Percentiles rank a stretch among this genome's conserved stretches.
These are phyloP conservation scores for Arge pagana DNA, from an alignment of 2,888 invertebrate species.

Conservation along the genomic window DNA sequence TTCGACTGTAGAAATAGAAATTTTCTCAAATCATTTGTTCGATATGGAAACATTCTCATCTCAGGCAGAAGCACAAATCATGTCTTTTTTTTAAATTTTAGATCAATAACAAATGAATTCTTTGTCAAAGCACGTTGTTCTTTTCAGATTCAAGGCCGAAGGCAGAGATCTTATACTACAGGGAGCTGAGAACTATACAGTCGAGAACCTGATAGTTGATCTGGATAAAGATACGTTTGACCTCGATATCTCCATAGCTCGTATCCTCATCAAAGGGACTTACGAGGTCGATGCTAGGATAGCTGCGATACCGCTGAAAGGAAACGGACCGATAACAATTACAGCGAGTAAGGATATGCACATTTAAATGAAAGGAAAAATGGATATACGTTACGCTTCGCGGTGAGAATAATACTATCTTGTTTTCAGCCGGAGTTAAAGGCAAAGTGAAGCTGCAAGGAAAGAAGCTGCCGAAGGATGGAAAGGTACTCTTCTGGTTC, in stretches of 20 bases:
- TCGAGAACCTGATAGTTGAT: constrained; percentile 54
- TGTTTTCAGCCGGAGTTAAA: background rate
- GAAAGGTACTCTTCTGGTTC: background rate
- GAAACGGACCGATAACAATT: background rate
- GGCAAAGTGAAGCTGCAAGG: constrained; percentile 24
- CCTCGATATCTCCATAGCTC: background rate
- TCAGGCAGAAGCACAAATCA: too few species aligned
- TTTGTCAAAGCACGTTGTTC: too few species aligned
- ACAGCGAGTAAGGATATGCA: background rate
- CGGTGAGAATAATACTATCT: too few species aligned
- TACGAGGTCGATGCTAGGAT: constrained; percentile 3
- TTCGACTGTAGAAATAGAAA: too few species aligned
- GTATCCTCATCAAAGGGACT: background rate
- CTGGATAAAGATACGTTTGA: background rate
- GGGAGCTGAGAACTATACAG: background rate
- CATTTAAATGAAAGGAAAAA: too few species aligned
- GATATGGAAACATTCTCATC: too few species aligned
- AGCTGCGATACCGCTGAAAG: background rate
- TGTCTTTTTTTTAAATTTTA: too few species aligned
- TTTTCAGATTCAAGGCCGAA: constrained; percentile 4
- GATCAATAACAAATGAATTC: too few species aligned
- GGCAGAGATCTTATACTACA: background rate
- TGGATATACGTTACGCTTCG: too few species aligned
- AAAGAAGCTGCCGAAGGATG: background rate
- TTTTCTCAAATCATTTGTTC: too few species aligned